These are phyloP conservation scores for Ryuthela nishihirai DNA, from an alignment of 2,888 invertebrate genomes.

Conservation along the genomic window DNA sequence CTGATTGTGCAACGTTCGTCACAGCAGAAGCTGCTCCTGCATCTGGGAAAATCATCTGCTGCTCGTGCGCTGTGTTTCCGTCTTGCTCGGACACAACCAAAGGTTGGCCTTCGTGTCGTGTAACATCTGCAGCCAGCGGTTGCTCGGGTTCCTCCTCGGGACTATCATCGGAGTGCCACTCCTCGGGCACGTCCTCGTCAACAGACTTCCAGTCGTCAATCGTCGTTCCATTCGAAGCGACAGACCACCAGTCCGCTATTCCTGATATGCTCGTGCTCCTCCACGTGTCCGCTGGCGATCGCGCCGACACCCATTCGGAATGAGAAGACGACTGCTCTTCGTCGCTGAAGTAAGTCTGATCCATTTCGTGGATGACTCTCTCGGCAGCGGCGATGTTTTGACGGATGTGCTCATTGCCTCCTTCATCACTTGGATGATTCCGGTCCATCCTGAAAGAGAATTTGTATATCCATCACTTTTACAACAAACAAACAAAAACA, in stretches of 20 bases:
- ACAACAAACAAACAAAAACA: no score
- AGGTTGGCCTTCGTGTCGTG: no score
- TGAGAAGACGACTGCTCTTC: not conserved
- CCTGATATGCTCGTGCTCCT: constrained; percentile 31
- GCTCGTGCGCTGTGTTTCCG: no score
- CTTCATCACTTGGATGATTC: no score
- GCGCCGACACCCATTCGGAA: not conserved
- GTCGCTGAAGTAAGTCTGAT: not conserved
- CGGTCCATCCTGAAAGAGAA: no score
- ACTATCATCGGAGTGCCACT: constrained; percentile 24
- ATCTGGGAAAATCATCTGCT: no score
- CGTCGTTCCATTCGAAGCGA: constrained; percentile 19
- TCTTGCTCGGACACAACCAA: no score
- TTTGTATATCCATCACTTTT: no score
- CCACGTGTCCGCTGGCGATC: constrained; percentile 7
- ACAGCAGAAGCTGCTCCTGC: no score
- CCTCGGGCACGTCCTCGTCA: constrained; percentile 22
- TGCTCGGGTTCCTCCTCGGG: constrained; percentile 8
- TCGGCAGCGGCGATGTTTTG: not conserved
- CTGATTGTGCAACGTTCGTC: no score
- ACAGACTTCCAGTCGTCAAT: constrained; percentile 25
- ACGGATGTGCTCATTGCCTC: not conserved
- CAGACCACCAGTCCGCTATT: constrained; percentile 23
- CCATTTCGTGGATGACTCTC: not conserved
- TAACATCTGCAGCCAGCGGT: no score